Percentiles rank a stretch among this genome's conserved stretches.
Evolutionary conservation across 2,113 vertebrate genomes (phyloP).

Genomic region (Isurus oxyrinchus): DNA sequence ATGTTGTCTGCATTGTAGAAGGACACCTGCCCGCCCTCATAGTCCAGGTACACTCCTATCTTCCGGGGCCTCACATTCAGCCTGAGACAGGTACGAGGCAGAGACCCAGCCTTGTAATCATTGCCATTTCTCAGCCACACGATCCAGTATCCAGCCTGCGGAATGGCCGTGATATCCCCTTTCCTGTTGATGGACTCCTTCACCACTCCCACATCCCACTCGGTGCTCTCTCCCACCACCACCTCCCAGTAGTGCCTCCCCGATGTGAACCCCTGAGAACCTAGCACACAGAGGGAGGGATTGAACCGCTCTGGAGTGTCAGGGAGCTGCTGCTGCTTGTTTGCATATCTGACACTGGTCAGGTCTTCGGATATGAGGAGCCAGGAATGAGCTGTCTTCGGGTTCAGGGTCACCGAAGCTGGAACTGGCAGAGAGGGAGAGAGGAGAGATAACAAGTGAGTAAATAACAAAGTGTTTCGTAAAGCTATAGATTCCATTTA

Average conservation of each 20-base stretch:
- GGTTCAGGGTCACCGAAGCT: neutral
- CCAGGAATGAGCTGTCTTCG: neutral
- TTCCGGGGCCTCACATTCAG: neutral
- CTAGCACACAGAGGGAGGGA: neutral
- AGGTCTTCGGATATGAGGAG: slow-evolving; percentile 5
- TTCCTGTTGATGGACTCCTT: slow-evolving; percentile 35
- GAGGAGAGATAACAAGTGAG: neutral
- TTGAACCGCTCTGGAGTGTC: slow-evolving; percentile 33
- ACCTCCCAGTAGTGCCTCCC: slow-evolving; percentile 37
- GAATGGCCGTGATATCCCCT: neutral
- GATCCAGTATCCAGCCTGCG: slow-evolving; percentile 27
- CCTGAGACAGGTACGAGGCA: neutral
- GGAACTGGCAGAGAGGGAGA: neutral
- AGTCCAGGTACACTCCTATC: slow-evolving; percentile 34
- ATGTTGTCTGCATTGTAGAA: slow-evolving; percentile 33
- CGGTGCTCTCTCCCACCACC: neutral
- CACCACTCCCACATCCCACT: slow-evolving; percentile 35
- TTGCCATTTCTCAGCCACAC: slow-evolving; percentile 25
- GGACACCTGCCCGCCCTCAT: slow-evolving; percentile 16
- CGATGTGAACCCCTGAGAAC: neutral
- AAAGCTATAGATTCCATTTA: neutral
- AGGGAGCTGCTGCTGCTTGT: neutral
- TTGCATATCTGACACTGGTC: neutral
- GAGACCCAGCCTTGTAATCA: neutral
- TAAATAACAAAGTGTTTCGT: too few species aligned